Base-by-base conservation (phyloP, 2,888 invertebrate species). In the Petrolisthes manimaculis region DNA sequence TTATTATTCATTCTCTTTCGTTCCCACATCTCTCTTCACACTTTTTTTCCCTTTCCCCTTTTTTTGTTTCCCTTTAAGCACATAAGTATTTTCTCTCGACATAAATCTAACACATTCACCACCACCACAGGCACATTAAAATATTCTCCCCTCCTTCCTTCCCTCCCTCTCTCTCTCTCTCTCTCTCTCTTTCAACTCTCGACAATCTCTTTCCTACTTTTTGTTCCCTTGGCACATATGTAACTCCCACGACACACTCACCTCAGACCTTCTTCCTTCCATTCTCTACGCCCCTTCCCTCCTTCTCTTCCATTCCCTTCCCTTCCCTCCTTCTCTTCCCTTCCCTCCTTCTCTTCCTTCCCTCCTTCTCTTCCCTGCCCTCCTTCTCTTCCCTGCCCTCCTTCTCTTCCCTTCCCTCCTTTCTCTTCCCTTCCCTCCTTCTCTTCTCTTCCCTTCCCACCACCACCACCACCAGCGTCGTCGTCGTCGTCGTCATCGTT, bases 351-450 rank as follows among this genome's bases (percentile, higher is more conserved):
- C n/a, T 12, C 21, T 6, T 74, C 74, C 74, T 74, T 74, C 21
- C 21, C n/a, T n/a, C n/a, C 5, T 5, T 5, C 74, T n/a, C 21
- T n/a, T n/a, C 6, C 18, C n/a, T n/a, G 5, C n/a, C 74, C 21
- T 74, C n/a, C n/a, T 14, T 6, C n/a, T 74, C 8, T 5, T 74
- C n/a, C n/a, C n/a, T n/a, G 8, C 21, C n/a, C n/a, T n/a, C n/a
- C 21, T n/a, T n/a, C n/a, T 6, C 18, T 74, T 74, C n/a, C n/a
- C 74, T 74, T n/a, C 74, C 74, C 74, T 74, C n/a, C 5, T 74
- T 74, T n/a, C 6, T n/a, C 74, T 5, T 21, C 74, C 21, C 74
- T n/a, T n/a, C 21, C 21, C n/a, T 21, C 74, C n/a, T 74, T n/a
- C 21, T n/a, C n/a, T 6, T 6, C 18, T 74, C 21, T n/a, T n/a